These are phyloP conservation scores for Acanthurus lineatus DNA, from an alignment of 2,797 vertebrate species.

Conservation along the genomic window DNA sequence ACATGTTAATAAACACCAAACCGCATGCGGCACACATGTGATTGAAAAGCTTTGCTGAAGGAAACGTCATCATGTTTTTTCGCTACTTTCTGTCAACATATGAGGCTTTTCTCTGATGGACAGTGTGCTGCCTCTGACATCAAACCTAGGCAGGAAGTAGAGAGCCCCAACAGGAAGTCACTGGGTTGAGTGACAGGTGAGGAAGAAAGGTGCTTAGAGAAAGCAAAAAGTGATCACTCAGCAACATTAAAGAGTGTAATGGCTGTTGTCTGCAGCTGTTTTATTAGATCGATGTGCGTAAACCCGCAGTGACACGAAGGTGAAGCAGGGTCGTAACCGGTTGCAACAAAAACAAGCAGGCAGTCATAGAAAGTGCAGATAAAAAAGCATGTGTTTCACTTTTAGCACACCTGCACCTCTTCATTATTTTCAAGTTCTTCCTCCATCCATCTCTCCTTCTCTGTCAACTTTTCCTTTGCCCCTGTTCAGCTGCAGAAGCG, in stretches of 20 bases:
- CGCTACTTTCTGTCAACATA: constrained; percentile 56
- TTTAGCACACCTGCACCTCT: constrained; percentile 44
- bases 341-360: constrained; percentile 4
- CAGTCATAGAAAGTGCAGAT: not conserved
- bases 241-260: not conserved
- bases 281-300: no score
- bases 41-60: constrained; percentile 25
- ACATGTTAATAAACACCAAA: constrained; percentile 44
- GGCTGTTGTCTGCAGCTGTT: no score
- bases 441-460: constrained; percentile 7
- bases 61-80: constrained; percentile 48
- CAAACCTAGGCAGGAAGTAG: constrained; percentile 52
- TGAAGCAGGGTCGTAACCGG: not conserved
- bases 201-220: not conserved
- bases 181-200: constrained; percentile 27
- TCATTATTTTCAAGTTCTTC: constrained; percentile 34
- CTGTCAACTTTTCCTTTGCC: constrained; percentile 13
- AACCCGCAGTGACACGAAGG: not conserved
- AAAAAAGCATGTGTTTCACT: not conserved
- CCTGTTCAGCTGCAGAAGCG: constrained; percentile 22
- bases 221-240: constrained; percentile 2
- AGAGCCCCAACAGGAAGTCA: constrained; percentile 45
- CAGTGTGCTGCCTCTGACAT: constrained; percentile 15
- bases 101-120: no score
- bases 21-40: constrained; percentile 21